Percentiles rank a stretch among this genome's conserved stretches.
Conservation (phyloP, 2,888 invertebrate species). For the Aquatica leii region DNA sequence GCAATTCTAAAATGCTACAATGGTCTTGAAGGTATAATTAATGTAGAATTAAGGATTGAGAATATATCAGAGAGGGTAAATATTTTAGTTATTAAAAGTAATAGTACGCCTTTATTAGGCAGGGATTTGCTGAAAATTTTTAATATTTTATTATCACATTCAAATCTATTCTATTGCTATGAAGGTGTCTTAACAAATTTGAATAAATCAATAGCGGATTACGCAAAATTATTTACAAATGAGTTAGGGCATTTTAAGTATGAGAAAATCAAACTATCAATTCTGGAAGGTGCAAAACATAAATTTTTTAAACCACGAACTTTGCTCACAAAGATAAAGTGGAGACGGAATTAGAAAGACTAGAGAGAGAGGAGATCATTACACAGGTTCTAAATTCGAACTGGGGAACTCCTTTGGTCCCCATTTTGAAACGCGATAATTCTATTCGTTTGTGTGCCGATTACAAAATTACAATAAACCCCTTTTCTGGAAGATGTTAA, state of each 20-base stretch:
- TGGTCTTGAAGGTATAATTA: no score
- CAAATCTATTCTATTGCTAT: neutral
- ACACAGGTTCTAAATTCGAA: neutral
- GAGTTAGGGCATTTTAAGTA: neutral
- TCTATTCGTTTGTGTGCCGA: conserved; percentile 4
- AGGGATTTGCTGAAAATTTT: neutral
- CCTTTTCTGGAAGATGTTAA: neutral
- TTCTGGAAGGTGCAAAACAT: no score
- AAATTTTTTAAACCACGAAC: neutral
- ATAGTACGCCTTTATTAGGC: neutral
- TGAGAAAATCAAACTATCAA: no score
- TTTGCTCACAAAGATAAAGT: neutral
- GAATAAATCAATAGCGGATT: neutral
- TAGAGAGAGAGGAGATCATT: neutral
- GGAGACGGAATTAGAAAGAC: neutral
- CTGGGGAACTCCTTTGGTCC: conserved; percentile 3
- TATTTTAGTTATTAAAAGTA: neutral
- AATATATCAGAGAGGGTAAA: no score
- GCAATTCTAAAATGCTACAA: no score
- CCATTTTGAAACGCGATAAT: neutral
- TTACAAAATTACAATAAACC: conserved; percentile 7
- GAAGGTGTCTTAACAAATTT: neutral
- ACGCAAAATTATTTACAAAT: neutral
- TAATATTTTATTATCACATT: neutral
- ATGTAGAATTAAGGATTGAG: no score